These are phyloP conservation scores for Pampus argenteus DNA, from an alignment of 2,797 vertebrate genomes.

Conservation along the genomic window DNA sequence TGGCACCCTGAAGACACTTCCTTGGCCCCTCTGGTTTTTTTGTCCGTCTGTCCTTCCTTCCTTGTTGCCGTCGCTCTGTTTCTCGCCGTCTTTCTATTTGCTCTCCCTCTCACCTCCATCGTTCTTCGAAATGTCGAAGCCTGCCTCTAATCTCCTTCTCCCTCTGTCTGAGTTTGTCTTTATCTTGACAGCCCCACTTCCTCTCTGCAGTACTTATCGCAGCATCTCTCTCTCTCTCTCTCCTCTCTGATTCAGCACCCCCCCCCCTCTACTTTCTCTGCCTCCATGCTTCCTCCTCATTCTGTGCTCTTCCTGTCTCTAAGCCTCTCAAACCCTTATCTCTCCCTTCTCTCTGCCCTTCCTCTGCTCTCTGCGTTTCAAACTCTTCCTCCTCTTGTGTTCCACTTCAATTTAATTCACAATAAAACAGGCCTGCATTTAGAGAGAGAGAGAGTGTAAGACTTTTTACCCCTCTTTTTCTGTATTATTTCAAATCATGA, in stretches of 20 bases:
- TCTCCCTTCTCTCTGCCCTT: slow-evolving; percentile 65
- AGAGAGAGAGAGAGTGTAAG: slow-evolving; percentile 41
- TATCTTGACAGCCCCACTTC: slow-evolving; percentile 80
- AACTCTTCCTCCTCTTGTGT: slow-evolving; percentile 73
- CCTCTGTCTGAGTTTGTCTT: slow-evolving; percentile 76
- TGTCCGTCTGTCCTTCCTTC: slow-evolving; percentile 38
- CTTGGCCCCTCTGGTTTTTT: slow-evolving; percentile 53
- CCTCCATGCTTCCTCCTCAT: slow-evolving; percentile 73
- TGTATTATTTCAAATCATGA: slow-evolving; percentile 63
- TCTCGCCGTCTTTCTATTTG: slow-evolving; percentile 37
- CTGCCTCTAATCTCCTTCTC: slow-evolving; percentile 71
- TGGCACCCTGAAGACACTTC: slow-evolving; percentile 71
- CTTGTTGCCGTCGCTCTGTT: slow-evolving; percentile 34
- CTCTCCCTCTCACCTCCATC: slow-evolving; percentile 54
- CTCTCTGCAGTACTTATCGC: slow-evolving; percentile 77
- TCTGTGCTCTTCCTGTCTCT: slow-evolving; percentile 74
- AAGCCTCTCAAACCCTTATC: slow-evolving; percentile 74
- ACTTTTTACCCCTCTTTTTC: slow-evolving; percentile 26
- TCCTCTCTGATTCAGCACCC: slow-evolving; percentile 72
- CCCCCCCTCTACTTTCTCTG: slow-evolving; percentile 58
- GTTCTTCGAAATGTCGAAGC: slow-evolving; percentile 64
- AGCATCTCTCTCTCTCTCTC: slow-evolving; percentile 68
- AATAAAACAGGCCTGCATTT: slow-evolving; percentile 71
- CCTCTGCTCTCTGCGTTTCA: slow-evolving; percentile 66
- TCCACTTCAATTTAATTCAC: slow-evolving; percentile 77